Evolutionary conservation across 2,113 vertebrate species (phyloP), one percentile per base, ranked within the genome.

Genomic region (Aphyosemion australe): DNA sequence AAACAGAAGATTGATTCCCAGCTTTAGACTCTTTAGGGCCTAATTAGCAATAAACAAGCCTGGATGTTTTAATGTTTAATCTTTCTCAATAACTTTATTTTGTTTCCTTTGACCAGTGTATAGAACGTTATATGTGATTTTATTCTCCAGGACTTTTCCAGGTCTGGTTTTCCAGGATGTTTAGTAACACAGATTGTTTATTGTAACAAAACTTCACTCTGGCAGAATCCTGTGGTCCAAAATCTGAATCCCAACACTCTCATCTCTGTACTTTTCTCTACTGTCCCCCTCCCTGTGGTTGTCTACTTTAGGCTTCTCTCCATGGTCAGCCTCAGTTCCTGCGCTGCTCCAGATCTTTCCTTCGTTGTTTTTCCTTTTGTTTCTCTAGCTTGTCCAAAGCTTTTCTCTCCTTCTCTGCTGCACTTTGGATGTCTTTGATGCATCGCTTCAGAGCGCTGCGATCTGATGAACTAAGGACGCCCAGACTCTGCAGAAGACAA

Each of bases 311-410:
- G 19, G 19, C 61, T 42, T 46, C 69, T 58, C n/a, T 68, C 51
- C 54, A 60, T 73, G 79, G 69, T 6, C 13, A 8, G 2, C 2
- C 1, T 88, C 73, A 93, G 74, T 70, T 88, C 87, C 92, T 92
- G 72, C 84, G 91, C 72, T 92, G 93, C 71, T 94, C 93, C 55
- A 86, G 92, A 62, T 94, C 92, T 47, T 87, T 89, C 61, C 90
- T 91, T 43, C 93, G 88, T 43, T 94, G 94, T 65, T 94, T 97
- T 54, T 95, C 94, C 2, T 92, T 92, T 84, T 95, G 94, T 71
- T 91, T 93, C 21, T 94, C 95, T 0, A 93, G 87, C 69, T 96
- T 96, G 78, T 94, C 94, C 89, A 93, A 88, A 37, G 94, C 94
- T 70, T 95, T 96, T 43, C 90, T 91, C 65, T 96, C 94, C 78